Conservation (phyloP, 2,113 vertebrate species). For the Coryphaenoides rupestris region DNA sequence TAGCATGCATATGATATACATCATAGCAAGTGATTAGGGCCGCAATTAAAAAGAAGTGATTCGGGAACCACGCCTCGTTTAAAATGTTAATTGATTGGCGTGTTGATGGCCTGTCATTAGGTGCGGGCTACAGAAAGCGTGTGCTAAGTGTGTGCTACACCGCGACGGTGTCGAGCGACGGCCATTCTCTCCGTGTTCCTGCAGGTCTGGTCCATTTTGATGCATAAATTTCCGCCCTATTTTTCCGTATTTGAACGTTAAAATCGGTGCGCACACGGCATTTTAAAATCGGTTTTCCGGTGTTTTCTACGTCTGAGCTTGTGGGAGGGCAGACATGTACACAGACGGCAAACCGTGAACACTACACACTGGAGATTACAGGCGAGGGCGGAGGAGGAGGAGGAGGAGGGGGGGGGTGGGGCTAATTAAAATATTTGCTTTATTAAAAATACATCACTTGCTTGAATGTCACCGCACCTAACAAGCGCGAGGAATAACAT, state of each 20-base stretch:
- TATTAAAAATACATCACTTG: conserved; percentile 62
- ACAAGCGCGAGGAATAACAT: conserved; percentile 44
- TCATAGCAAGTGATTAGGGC: conserved; percentile 27
- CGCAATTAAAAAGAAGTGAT: conserved; percentile 28
- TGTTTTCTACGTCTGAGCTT: background rate
- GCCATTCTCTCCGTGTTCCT: no score
- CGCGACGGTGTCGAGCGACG: no score
- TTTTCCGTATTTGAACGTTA: no score
- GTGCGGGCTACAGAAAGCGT: no score
- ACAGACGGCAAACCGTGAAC: conserved; percentile 30
- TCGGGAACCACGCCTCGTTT: conserved; percentile 14
- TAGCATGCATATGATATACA: conserved; percentile 33
- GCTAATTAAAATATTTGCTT: conserved; percentile 62
- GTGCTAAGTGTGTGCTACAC: background rate
- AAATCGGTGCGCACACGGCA: no score
- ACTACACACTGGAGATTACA: conserved; percentile 55
- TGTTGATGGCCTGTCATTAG: conserved; percentile 2
- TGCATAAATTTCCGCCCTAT: no score
- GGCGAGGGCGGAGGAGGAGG: conserved; percentile 35
- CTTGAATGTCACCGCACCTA: conserved; percentile 47
- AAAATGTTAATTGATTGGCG: conserved; percentile 25
- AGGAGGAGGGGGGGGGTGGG: conserved; percentile 42
- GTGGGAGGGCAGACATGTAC: conserved; percentile 12
- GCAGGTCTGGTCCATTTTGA: no score
- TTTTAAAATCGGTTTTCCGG: no score